phyloP scores from a whole-genome alignment of 2,113 vertebrate species.

The Brachyistius frenatus region DNA sequence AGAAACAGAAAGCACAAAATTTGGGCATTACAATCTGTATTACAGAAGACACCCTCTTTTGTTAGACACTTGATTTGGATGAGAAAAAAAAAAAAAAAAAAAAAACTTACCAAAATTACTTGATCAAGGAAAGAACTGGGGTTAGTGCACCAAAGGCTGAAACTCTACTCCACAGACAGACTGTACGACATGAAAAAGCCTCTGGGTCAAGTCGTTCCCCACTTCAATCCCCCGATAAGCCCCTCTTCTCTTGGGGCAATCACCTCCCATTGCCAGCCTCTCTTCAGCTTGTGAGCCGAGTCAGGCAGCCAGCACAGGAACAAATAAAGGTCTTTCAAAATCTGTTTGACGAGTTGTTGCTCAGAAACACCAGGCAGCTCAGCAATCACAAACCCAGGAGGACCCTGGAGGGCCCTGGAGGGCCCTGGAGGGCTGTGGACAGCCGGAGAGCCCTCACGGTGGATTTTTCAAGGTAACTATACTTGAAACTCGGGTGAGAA shows the following conservation, averaged over 20 bases:
- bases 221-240: constrained; percentile 26
- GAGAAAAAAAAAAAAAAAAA: too few species aligned
- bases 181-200: constrained; percentile 21
- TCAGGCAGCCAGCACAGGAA: constrained; percentile 33
- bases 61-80: too few species aligned
- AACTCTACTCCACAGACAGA: background rate
- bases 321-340: constrained; percentile 58
- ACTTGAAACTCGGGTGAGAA: constrained; percentile 6
- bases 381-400: constrained; percentile 32
- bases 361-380: constrained; percentile 34
- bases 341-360: constrained; percentile 47
- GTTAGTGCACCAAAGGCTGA: background rate
- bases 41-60: too few species aligned
- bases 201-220: constrained; percentile 15
- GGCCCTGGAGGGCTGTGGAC: constrained; percentile 10
- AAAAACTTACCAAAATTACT: too few species aligned
- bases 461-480: constrained; percentile 13
- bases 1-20: background rate
- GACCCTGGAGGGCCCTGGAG: constrained; percentile 17
- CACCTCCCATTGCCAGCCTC: constrained; percentile 16
- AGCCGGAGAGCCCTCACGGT: constrained; percentile 11
- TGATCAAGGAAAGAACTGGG: too few species aligned
- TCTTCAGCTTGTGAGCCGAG: constrained; percentile 4
- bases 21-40: too few species aligned
- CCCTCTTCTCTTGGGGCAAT: constrained; percentile 35